A percentile compares a stretch with the other conserved stretches of the same genome.
Conservation (phyloP, 2,888 invertebrate species). For the Ligdia adustata region DNA sequence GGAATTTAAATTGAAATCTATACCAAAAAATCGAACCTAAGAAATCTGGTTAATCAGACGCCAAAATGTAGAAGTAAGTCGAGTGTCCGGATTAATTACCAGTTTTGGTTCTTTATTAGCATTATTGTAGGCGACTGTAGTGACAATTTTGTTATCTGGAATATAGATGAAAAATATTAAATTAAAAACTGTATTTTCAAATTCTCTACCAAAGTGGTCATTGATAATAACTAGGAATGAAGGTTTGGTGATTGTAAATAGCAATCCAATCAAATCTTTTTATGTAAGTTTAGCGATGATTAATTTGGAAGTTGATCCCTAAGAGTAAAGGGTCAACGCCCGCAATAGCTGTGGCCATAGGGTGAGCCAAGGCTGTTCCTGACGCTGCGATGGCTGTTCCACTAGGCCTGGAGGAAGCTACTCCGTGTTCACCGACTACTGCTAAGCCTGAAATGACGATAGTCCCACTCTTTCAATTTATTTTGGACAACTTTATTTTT, state of each 20-base stretch:
- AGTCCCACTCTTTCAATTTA: too few species aligned
- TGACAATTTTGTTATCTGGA: neutral
- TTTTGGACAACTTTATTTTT: too few species aligned
- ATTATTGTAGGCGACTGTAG: neutral
- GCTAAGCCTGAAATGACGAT: constrained; percentile 85
- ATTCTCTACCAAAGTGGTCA: too few species aligned
- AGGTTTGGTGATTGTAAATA: too few species aligned
- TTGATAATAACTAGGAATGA: too few species aligned
- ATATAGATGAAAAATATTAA: neutral
- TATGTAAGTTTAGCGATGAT: constrained; percentile 42
- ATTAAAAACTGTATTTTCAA: too few species aligned
- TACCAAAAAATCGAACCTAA: too few species aligned
- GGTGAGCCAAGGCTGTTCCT: constrained; percentile 88
- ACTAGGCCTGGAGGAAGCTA: constrained; percentile 88
- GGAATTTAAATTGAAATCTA: too few species aligned
- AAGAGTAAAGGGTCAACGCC: constrained; percentile 83
- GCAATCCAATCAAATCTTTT: too few species aligned
- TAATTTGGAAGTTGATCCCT: constrained; percentile 55
- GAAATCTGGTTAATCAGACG: neutral
- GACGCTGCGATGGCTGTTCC: constrained; percentile 89
- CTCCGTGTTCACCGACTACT: constrained; percentile 86
- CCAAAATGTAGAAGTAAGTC: neutral
- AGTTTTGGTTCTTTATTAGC: neutral
- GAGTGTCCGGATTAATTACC: neutral
- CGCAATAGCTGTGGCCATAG: constrained; percentile 90